Base-by-base conservation (phyloP, 37 sponge, comb jelly and placozoan genomes). In the Aphrocallistes beatrix region DNA sequence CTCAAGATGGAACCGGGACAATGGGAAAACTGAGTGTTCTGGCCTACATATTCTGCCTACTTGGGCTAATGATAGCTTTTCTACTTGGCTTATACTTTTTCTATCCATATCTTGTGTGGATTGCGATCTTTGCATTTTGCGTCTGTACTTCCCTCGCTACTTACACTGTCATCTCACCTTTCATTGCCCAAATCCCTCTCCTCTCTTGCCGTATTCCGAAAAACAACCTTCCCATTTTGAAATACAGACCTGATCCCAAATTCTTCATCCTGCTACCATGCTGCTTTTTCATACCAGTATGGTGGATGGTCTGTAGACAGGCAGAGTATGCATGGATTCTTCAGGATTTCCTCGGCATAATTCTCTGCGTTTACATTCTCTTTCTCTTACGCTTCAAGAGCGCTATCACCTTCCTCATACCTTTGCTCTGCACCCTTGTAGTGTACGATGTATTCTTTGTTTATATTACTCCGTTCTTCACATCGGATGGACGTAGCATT, bases 401-500 rank as follows among this genome's bases (percentile, higher is more conserved):
- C 8, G 25, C 75, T 60, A 13, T 60, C n/a, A 25, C 75, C 21
- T 60, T 60, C 34, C 75, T 60, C n/a, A 60, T 60, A 3, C 75
- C 75, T 25, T 13, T 60, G 75, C 34, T 60, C 25, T 60, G 75
- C 34, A 1, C 87, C 8, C 84, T 96, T 60, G 92, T 93, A 37
- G 42, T 96, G 60, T 96, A 96, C 38, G 96, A 96, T 47, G 90
- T 96, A 47, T 90, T 96, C 82, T 89, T 92, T 81, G 96, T 96
- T 32, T 96, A 91, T 84, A 90, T 96, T 51, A 96, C 96, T 39
- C 93, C 93, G 0, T 88, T 87, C 39, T 87, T 93, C 86, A 96
- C 91, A 0, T 45, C 48, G 48, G 85, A 88, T 84, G 88, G 88
- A 39, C 84, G 81, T 50, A 85, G 85, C 36, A 85, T 88, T 51